Evolutionary conservation across 2,888 invertebrate species (phyloP).

Genomic region (Chloromyia formosa): DNA sequence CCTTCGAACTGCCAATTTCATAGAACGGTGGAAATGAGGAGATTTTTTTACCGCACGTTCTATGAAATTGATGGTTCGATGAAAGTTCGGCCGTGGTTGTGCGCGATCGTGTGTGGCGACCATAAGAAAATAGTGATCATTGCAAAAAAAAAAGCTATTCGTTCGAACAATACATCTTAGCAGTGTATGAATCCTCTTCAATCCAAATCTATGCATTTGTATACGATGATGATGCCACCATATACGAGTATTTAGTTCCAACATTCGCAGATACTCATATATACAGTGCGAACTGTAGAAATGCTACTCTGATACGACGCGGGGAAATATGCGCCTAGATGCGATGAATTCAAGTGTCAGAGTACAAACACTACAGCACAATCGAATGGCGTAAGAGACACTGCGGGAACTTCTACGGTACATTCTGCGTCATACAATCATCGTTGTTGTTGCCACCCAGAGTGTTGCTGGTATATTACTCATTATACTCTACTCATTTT

Average conservation of each 20-base stretch:
- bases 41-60: too few relatives aligned
- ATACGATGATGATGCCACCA: slow-evolving; percentile 23
- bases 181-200: slow-evolving; percentile 14
- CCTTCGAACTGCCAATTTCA: too few relatives aligned
- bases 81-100: too few relatives aligned
- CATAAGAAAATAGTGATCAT: too few relatives aligned
- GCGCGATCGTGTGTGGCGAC: too few relatives aligned
- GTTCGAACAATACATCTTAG: too few relatives aligned
- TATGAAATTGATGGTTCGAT: too few relatives aligned
- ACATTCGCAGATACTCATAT: not conserved
- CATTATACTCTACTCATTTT: not conserved
- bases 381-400: slow-evolving; percentile 3
- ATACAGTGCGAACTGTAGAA: too few relatives aligned
- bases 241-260: not conserved
- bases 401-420: slow-evolving; percentile 7
- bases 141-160: too few relatives aligned
- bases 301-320: not conserved
- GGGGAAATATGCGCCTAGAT: slow-evolving; percentile 35
- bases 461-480: not conserved
- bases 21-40: too few relatives aligned
- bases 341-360: slow-evolving; percentile 29
- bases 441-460: slow-evolving; percentile 25
- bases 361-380: slow-evolving; percentile 20
- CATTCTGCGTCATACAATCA: not conserved
- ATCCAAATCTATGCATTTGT: slow-evolving; percentile 19